Conservation (phyloP, 1,140 invertebrate genomes). For the Megalonaias nervosa region DNA sequence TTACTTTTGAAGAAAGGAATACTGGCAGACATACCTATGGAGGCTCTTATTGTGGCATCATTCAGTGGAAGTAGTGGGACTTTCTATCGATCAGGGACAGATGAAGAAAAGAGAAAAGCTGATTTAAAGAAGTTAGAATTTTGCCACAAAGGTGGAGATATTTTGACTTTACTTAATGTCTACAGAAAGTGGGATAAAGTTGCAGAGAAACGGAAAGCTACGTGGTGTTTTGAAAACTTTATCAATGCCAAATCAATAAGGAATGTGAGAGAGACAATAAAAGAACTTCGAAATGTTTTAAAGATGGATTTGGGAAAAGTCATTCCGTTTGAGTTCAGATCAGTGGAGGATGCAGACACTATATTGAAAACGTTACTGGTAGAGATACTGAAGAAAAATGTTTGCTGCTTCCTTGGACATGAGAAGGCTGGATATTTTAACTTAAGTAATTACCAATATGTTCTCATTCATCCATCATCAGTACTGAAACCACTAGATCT, state of each 20-base stretch:
- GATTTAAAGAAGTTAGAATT: constrained; percentile 81
- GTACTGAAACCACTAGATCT: constrained; percentile 35
- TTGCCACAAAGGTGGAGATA: constrained; percentile 87
- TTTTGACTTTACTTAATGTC: constrained; percentile 91
- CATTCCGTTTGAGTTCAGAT: constrained; percentile 40
- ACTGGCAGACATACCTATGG: constrained; percentile 76
- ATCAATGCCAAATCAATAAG: constrained; percentile 59
- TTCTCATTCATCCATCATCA: constrained; percentile 62
- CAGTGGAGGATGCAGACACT: constrained; percentile 18
- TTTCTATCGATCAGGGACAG: constrained; percentile 52
- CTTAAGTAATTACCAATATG: constrained; percentile 37
- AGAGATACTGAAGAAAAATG: constrained; percentile 36
- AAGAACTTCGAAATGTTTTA: constrained; percentile 49
- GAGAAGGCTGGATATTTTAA: constrained; percentile 54
- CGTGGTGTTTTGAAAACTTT: constrained; percentile 57
- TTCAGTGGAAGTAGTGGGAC: constrained; percentile 43
- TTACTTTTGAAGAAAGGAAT: constrained; percentile 47
- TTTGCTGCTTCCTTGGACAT: constrained; percentile 56
- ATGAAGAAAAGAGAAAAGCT: constrained; percentile 78
- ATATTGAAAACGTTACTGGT: constrained; percentile 47
- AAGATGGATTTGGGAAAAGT: constrained; percentile 45
- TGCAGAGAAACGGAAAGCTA: constrained; percentile 48
- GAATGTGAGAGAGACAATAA: constrained; percentile 47
- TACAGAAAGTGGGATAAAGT: constrained; percentile 75
- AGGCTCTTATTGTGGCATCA: constrained; percentile 64